phyloP scores from a whole-genome alignment of 2,113 vertebrate genomes.

The Tricholaema leucomelas region DNA sequence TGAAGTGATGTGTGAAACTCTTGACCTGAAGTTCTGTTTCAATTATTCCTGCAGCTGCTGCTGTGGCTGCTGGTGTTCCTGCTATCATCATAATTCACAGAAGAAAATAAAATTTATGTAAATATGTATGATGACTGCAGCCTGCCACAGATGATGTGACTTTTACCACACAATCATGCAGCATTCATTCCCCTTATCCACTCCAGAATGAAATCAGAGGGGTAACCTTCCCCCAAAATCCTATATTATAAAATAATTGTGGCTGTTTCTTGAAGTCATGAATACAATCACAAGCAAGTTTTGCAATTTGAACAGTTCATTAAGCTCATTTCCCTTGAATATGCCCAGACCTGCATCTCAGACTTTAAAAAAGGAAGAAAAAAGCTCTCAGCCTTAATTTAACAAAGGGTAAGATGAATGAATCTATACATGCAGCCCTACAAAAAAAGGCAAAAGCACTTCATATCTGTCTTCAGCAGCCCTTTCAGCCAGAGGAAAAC shows the following conservation, averaged over 20 bases:
- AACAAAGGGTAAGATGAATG: neutral
- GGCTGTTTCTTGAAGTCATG: neutral
- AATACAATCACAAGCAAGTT: neutral
- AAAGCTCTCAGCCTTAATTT: neutral
- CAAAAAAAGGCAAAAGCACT: neutral
- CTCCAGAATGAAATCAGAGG: neutral
- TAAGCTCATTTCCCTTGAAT: slow-evolving; percentile 3
- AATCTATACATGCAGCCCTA: neutral
- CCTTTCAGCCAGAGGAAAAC: slow-evolving; percentile 4
- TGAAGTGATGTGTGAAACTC: neutral
- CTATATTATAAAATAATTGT: neutral
- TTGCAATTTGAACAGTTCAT: slow-evolving; percentile 5
- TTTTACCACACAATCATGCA: neutral
- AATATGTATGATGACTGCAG: neutral
- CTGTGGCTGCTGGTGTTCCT: neutral
- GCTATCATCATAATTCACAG: neutral
- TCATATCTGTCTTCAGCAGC: neutral
- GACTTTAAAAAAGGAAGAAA: neutral
- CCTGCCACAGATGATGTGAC: neutral
- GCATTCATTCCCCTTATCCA: neutral
- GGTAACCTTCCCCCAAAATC: neutral
- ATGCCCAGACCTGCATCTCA: neutral
- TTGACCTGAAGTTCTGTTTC: neutral
- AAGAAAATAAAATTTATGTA: slow-evolving; percentile 29
- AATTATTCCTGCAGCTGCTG: neutral